Evolutionary conservation across 2,797 vertebrate species (phyloP), one percentile per base, ranked within the genome.

Genomic region (Bradypodion pumilum): DNA sequence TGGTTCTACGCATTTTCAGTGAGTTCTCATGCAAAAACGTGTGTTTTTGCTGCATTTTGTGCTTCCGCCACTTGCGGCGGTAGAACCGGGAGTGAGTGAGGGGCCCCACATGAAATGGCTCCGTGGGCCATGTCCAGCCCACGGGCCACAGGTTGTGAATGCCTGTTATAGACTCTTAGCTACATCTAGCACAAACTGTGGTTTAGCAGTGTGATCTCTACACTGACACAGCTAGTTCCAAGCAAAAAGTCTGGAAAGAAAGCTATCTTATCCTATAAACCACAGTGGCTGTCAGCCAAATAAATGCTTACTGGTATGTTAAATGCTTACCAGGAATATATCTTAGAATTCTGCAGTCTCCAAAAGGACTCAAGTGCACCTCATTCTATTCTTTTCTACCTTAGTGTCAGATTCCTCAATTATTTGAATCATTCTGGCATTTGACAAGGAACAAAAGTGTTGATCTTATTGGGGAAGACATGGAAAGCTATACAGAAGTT

Each of bases 391-490:
- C 60, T 63, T 40, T 44, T 65, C 32, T 49, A 66, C 19, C 29
- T n/a, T 32, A 19, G 35, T 23, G 16, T 46, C n/a, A 68, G 21
- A 19, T 12, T 27, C 21, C 1, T n/a, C 49, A 12, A 62, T 5
- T 19, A 32, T 81, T 76, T 68, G 32, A 63, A 16, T 23, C 10
- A 42, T 0, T 16, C 49, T 32, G 35, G 63, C 59, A 15, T 6
- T 65, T 1, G 0, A 9, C 29, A 72, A 0, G 5, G 0, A 77
- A 85, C 76, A 49, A 29, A 78, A 65, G 1, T 73, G 15, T 5
- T 0, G 0, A 6, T 40, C 1, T 0, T 68, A 37, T 76, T 6
- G 23, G 42, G 35, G 16, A 25, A 27, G 40, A 21, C 42, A 60
- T 13, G 23, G 44, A 23, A 68, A 19, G 12, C 7, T 49, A 35